These are phyloP conservation scores for Heterodera schachtii DNA, from an alignment of 1,140 invertebrate species.

Conservation along the genomic window DNA sequence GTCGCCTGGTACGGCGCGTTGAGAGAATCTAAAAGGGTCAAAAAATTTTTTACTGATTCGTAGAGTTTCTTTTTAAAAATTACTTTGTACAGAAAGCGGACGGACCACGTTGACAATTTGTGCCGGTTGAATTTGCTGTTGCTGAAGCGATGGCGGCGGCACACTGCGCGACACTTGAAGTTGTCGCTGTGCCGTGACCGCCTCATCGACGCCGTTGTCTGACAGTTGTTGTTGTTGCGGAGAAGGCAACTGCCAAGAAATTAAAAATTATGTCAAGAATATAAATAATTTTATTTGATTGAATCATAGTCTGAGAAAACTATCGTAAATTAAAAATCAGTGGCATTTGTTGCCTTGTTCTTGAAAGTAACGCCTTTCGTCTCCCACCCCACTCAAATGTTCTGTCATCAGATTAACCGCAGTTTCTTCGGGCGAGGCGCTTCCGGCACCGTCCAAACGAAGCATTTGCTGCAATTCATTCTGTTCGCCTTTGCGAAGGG, in stretches of 20 bases:
- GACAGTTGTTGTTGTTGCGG: background rate
- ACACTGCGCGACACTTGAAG: background rate
- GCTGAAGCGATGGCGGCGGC: constrained; percentile 9
- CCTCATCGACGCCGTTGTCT: background rate
- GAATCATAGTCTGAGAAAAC: background rate
- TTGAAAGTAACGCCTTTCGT: background rate
- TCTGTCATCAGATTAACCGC: too few species aligned
- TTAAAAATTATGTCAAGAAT: background rate
- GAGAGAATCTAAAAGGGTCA: background rate
- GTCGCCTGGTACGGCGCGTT: background rate
- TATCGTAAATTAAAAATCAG: too few species aligned
- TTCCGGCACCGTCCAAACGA: background rate
- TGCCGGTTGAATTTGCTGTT: background rate
- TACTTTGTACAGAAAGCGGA: background rate
- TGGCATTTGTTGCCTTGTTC: too few species aligned
- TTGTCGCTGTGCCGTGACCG: background rate
- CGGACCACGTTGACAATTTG: constrained; percentile 3
- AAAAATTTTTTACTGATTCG: background rate
- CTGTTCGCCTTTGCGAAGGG: constrained; percentile 19
- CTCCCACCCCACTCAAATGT: background rate
- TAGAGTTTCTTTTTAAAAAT: too few species aligned
- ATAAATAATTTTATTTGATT: too few species aligned
- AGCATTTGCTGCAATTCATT: constrained; percentile 19
- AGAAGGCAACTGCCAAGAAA: background rate
- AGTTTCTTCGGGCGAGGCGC: background rate